Conservation (phyloP, 2,888 invertebrate genomes). For the Andricus curvator region DNA sequence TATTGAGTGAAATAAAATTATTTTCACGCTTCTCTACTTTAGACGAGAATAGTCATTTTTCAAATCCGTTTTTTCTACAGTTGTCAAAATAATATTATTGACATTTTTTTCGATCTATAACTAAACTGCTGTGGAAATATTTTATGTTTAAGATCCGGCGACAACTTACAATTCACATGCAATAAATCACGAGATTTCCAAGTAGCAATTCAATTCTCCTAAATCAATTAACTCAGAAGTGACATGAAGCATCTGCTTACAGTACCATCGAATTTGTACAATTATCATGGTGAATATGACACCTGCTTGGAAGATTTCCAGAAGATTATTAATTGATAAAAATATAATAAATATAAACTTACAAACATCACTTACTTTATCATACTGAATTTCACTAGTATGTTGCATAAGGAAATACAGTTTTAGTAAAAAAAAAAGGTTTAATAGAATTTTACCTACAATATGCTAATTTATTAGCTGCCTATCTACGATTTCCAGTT, state of each 20-base stretch:
- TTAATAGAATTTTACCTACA: neutral
- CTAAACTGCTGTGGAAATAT: neutral
- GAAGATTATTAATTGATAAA: too few relatives aligned
- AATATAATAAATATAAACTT: too few relatives aligned
- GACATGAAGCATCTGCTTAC: neutral
- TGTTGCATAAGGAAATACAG: neutral
- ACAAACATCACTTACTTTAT: neutral
- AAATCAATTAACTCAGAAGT: constrained; percentile 3
- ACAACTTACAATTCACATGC: neutral
- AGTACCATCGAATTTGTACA: neutral
- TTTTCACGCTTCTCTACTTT: too few relatives aligned
- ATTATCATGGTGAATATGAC: neutral
- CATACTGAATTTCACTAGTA: neutral
- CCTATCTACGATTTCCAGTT: neutral
- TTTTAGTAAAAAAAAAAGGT: neutral
- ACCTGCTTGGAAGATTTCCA: neutral
- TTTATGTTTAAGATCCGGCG: neutral
- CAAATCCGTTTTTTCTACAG: too few relatives aligned
- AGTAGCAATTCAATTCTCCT: constrained; percentile 4
- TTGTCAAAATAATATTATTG: too few relatives aligned
- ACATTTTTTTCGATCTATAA: too few relatives aligned
- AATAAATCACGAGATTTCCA: neutral
- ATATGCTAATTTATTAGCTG: neutral
- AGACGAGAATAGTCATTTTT: too few relatives aligned
- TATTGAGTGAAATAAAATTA: too few relatives aligned